Percentiles rank a stretch among this genome's conserved stretches.
phyloP scores from a whole-genome alignment of 2,113 vertebrate species.

The Furnarius figulus region DNA sequence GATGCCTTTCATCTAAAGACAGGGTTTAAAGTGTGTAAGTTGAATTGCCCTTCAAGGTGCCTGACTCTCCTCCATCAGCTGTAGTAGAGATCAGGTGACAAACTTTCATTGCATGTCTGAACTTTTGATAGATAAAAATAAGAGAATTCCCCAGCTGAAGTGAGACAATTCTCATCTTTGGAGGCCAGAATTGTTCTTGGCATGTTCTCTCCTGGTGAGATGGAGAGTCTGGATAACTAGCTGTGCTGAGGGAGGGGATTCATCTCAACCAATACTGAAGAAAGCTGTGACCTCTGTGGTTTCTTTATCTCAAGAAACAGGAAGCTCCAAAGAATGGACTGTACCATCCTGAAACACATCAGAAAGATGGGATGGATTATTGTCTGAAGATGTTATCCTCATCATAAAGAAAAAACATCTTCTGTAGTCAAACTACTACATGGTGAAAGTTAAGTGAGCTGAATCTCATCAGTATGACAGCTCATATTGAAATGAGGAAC shows the following conservation, averaged over 20 bases:
- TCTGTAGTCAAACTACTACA: not conserved
- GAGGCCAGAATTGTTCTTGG: not conserved
- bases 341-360: not conserved
- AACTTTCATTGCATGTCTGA: not conserved
- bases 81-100: not conserved
- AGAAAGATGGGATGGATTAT: not conserved
- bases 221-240: not conserved
- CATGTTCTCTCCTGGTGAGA: not conserved
- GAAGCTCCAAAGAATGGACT: not conserved
- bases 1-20: not conserved
- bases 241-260: not conserved
- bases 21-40: not conserved
- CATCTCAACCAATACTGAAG: not conserved
- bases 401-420: not conserved
- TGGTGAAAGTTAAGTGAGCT: not conserved
- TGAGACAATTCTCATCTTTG: not conserved
- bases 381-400: not conserved
- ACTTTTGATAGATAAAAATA: not conserved
- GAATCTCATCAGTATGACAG: not conserved
- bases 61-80: not conserved
- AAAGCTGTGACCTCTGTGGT: fast-evolving
- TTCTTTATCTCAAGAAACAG: not conserved
- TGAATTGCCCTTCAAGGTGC: not conserved
- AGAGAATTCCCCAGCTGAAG: not conserved
- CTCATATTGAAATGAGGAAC: not conserved